Evolutionary conservation across 2,113 vertebrate species (phyloP).

Genomic region (Emydura subglobosa): DNA sequence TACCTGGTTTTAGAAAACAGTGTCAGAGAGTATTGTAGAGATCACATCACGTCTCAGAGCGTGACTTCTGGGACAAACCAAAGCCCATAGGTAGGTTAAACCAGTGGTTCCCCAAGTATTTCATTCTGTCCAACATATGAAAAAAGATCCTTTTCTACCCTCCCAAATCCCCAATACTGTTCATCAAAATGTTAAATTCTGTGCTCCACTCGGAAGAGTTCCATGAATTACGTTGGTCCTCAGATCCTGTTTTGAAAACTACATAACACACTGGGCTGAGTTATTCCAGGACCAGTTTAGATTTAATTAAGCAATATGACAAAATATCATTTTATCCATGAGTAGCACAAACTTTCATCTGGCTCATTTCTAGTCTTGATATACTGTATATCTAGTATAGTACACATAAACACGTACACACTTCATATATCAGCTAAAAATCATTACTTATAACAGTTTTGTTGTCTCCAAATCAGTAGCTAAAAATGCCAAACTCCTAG

Average conservation of each 20-base stretch:
- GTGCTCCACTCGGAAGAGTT: not conserved
- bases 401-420: not conserved
- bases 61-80: not conserved
- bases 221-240: not conserved
- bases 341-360: not conserved
- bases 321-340: not conserved
- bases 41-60: not conserved
- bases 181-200: not conserved
- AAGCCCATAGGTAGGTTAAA: not conserved
- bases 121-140: not conserved
- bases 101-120: not conserved
- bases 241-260: too few species aligned
- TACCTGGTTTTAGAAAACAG: not conserved
- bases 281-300: not conserved
- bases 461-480: accelerated
- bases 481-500: not conserved
- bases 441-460: not conserved
- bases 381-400: not conserved
- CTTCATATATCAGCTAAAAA: not conserved
- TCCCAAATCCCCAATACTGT: not conserved
- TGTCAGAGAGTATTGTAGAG: not conserved
- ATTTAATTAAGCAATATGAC: not conserved
- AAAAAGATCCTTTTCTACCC: not conserved
- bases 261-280: not conserved
- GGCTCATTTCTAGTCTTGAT: not conserved